These are phyloP conservation scores for Trissolcus brochymenae DNA, from an alignment of 2,888 invertebrate species.

Conservation along the genomic window DNA sequence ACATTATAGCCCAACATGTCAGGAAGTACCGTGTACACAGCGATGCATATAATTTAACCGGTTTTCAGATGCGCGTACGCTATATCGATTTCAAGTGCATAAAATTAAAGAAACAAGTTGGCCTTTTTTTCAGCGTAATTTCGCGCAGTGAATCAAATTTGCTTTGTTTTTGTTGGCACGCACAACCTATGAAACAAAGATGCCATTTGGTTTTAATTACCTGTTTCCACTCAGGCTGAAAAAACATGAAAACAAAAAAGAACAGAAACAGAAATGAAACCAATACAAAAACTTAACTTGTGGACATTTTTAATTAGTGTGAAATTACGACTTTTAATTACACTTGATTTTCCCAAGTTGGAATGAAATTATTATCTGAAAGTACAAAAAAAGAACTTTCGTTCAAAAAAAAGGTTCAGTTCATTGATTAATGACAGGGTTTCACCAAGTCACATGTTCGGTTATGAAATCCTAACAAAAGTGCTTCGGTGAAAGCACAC, in stretches of 20 bases:
- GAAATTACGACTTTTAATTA: background rate
- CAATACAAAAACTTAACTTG: background rate
- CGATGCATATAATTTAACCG: conserved; percentile 47
- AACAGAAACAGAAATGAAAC: no score
- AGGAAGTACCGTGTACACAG: conserved; percentile 30
- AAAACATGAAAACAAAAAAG: conserved; percentile 3
- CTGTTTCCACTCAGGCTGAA: conserved; percentile 1
- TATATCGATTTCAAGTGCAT: conserved; percentile 43
- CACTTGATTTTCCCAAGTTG: no score
- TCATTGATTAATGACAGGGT: conserved; percentile 2
- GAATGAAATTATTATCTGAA: no score
- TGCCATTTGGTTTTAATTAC: conserved; percentile 18
- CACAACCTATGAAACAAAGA: conserved; percentile 15
- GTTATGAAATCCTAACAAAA: conserved; percentile 21
- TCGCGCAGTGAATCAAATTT: conserved; percentile 17
- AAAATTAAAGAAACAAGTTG: conserved; percentile 28
- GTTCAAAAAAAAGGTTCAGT: no score
- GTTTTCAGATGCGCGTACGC: conserved; percentile 26
- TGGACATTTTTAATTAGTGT: conserved; percentile 3
- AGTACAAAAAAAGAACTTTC: no score
- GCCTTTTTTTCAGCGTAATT: conserved; percentile 29
- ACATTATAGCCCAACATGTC: conserved; percentile 34
- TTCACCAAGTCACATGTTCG: conserved; percentile 18
- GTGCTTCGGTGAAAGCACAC: conserved; percentile 42
- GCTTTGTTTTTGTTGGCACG: conserved; percentile 2